Percentiles rank a stretch among this genome's conserved stretches.
phyloP scores from a whole-genome alignment of 2,797 vertebrate genomes.

The Basileuterus tristriatus region DNA sequence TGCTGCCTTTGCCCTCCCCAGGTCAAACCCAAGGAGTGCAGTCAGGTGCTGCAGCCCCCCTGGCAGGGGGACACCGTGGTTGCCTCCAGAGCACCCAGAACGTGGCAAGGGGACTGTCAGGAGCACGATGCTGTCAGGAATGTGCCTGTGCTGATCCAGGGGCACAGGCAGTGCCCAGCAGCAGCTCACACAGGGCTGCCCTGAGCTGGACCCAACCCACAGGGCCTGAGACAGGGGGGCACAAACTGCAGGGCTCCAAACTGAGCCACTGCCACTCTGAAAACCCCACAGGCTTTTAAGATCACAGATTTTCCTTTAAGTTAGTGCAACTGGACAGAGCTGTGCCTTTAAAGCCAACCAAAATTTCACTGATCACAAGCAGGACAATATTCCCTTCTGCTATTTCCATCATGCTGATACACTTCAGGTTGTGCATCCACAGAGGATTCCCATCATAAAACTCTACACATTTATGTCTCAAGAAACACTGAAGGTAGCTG shows the following conservation, averaged over 20 bases:
- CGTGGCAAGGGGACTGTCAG: background rate
- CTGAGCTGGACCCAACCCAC: too few species aligned
- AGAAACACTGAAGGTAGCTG: background rate
- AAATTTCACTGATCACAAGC: background rate
- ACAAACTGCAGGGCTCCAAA: background rate
- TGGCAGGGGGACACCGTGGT: fast-evolving
- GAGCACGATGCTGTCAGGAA: fast-evolving
- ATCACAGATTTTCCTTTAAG: background rate
- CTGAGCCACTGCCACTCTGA: background rate
- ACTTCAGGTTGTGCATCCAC: background rate
- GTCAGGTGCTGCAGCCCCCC: background rate
- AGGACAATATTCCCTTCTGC: background rate
- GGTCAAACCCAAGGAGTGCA: background rate
- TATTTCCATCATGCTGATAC: background rate
- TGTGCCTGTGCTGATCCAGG: too few species aligned
- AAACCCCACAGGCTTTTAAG: background rate
- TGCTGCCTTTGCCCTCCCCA: background rate
- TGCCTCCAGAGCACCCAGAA: background rate
- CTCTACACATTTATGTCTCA: background rate
- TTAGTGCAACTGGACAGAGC: background rate
- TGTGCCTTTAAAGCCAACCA: background rate
- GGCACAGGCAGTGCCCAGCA: background rate
- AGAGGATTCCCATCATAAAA: background rate
- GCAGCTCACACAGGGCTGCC: background rate
- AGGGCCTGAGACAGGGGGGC: background rate